Percentiles rank a stretch among this genome's conserved stretches.
Conservation (phyloP, 2,797 vertebrate species). For the Leuciscus waleckii region DNA sequence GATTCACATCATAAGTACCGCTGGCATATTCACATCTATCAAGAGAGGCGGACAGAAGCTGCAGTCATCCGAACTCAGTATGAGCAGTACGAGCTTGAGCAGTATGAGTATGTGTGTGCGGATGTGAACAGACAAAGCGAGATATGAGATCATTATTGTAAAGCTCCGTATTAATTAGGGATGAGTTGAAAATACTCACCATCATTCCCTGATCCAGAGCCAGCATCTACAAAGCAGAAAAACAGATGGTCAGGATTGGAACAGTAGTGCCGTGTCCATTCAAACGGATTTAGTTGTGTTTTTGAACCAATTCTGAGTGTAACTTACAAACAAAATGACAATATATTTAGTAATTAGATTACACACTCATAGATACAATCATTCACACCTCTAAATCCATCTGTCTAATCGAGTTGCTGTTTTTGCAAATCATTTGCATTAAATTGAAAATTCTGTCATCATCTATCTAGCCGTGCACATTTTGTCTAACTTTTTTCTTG, state of each 20-base stretch:
- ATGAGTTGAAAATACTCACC: conserved; percentile 48
- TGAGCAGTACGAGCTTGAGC: background rate
- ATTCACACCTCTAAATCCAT: background rate
- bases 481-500: background rate
- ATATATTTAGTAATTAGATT: conserved; percentile 17
- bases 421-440: background rate
- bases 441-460: background rate
- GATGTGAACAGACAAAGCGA: conserved; percentile 18
- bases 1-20: conserved; percentile 35
- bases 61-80: conserved; percentile 16
- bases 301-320: background rate
- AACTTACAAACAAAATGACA: background rate
- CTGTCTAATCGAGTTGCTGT: background rate
- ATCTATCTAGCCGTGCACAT: background rate
- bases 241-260: conserved; percentile 21
- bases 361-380: background rate
- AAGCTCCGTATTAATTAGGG: conserved; percentile 35
- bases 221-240: conserved; percentile 52
- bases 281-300: background rate
- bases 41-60: conserved; percentile 23
- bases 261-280: background rate
- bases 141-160: conserved; percentile 27
- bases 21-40: conserved; percentile 38
- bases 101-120: background rate
- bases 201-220: conserved; percentile 60